Conservation (phyloP, 2,113 vertebrate species). For the Mesitornis unicolor region DNA sequence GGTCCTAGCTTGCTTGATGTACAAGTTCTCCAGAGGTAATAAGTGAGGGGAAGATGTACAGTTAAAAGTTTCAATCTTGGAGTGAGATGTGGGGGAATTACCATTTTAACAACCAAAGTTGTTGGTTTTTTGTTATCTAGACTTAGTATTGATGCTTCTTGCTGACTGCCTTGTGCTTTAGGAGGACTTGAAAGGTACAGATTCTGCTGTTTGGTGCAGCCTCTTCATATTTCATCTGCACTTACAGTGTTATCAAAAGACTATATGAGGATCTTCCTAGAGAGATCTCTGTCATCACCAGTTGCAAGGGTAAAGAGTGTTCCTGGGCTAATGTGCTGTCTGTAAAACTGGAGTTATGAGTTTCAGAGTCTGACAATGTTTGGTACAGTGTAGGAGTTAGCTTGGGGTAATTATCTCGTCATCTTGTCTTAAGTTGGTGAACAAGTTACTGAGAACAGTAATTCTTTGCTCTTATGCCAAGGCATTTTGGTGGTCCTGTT, state of each 20-base stretch:
- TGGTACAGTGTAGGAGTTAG: not conserved
- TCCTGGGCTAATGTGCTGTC: not conserved
- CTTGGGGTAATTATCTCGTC: not conserved
- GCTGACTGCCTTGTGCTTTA: not conserved
- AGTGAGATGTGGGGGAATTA: not conserved
- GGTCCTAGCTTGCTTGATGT: not conserved
- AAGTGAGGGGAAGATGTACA: not conserved
- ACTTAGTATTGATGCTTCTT: not conserved
- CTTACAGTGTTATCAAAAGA: not conserved
- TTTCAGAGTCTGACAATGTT: not conserved
- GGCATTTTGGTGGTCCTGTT: not conserved
- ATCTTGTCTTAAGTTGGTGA: not conserved
- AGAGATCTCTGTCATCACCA: not conserved
- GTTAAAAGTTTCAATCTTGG: not conserved
- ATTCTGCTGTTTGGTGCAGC: not conserved
- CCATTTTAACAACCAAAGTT: not conserved
- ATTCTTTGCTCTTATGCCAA: not conserved
- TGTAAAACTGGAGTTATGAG: not conserved
- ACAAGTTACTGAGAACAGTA: not conserved
- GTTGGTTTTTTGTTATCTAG: not conserved
- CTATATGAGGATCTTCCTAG: not conserved
- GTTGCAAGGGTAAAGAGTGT: not conserved
- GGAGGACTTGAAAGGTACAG: not conserved
- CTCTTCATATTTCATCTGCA: not conserved
- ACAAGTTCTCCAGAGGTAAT: fast-evolving